Base-by-base conservation (phyloP, 2,888 invertebrate genomes). In the Leptopilina drosophilae region DNA sequence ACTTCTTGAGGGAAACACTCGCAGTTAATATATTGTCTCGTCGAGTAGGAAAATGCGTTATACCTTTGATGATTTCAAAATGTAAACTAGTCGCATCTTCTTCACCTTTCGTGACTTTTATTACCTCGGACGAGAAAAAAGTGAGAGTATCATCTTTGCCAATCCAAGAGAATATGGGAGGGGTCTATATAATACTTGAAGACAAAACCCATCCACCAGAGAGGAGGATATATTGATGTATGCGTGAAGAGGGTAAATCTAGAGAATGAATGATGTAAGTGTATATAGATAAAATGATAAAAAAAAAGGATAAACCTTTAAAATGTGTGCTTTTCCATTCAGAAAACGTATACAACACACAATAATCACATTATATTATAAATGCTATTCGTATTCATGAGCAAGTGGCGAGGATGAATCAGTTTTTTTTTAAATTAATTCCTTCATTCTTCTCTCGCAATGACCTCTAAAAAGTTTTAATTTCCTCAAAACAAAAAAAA, bases 71-170 rank as follows among this genome's bases (percentile, higher is more conserved):
- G 76, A 81, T 80, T 80, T 81, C 81, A 78, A 84, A 84, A 77
- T 75, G 66, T 64, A 76, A 80, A 82, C 84, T 84, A 80, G 78
- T 81, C 82, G 79, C 80, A 82, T 82, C 84, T 82, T 84, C 84
- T 82, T 84, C 82, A 81, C 81, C 80, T 81, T 80, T 73, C 79
- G 67, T 81, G 81, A 79, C 82, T 84, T 84, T 84, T 84, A 84
- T 84, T 82, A 84, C 78, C 82, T 84, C 80, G 80, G 78, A 64
- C 80, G 56, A 64, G 82, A 81, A 80, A 81, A 78, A 78, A 82
- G 67, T 80, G 84, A 79, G 82, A 82, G 84, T 80, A 73, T 79
- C 59, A 77, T 76, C 78, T 83, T 79, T 79, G 77, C 79, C 79
- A 82, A 83, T 79, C 78, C 53, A 56, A 77, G 11, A 49, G 64